These are phyloP conservation scores for Tanaodytes sp. DNA, from an alignment of 2,888 invertebrate genomes.

Conservation along the genomic window DNA sequence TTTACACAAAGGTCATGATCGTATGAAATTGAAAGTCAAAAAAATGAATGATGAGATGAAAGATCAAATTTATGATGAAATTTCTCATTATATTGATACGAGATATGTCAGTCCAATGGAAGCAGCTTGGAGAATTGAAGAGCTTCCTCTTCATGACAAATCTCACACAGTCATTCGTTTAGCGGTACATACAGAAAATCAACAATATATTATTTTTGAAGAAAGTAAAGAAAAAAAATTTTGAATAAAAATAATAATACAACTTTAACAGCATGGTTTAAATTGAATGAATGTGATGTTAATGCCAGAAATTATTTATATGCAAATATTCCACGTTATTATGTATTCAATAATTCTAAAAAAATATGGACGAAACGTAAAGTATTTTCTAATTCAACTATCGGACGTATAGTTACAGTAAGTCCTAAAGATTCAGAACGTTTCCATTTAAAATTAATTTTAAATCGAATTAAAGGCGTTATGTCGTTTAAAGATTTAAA, in stretches of 20 bases:
- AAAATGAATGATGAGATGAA: neutral
- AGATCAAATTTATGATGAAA: conserved; percentile 18
- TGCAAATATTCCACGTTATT: no score
- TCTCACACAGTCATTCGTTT: conserved; percentile 41
- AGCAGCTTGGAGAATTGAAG: no score
- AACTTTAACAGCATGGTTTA: conserved; percentile 45
- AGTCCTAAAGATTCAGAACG: no score
- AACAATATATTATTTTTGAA: conserved; percentile 29
- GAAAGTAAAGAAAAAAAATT: conserved; percentile 16
- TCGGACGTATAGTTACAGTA: no score
- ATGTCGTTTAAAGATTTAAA: no score
- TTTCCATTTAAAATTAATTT: no score
- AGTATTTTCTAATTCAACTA: no score
- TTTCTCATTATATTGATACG: conserved; percentile 27
- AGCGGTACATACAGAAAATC: conserved; percentile 48
- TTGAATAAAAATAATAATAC: conserved; percentile 27
- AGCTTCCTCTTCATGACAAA: conserved; percentile 41
- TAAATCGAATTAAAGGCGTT: no score
- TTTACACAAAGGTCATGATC: no score
- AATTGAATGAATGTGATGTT: conserved; percentile 29
- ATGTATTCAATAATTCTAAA: no score
- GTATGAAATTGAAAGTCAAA: neutral
- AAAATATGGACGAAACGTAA: no score
- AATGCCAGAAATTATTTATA: conserved; percentile 8
- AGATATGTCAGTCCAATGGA: conserved; percentile 30